Evolutionary conservation across 2,797 vertebrate species (phyloP), one percentile per base, ranked within the genome.

Genomic region (Echiichthys vipera): DNA sequence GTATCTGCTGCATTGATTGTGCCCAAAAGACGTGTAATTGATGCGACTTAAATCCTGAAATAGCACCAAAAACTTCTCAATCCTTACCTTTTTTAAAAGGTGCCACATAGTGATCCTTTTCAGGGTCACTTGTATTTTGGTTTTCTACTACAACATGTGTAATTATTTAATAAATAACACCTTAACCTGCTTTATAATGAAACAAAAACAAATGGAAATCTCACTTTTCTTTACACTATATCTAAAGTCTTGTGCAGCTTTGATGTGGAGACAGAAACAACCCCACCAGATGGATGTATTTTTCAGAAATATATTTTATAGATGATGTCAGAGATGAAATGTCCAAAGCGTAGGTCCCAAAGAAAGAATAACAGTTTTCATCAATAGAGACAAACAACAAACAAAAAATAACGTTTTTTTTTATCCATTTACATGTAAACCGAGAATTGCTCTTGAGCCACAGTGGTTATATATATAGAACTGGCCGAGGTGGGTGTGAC

Each of bases 291-390:
- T 51, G 34, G 65, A 90, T 67, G 53, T 93, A 85, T 93, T 90
- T 93, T 95, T 94, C 94, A 92, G 94, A 95, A 94, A 93, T 95
- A 90, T 95, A 95, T 94, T 94, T 95, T 94, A 92, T 93, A 93
- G 93, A 94, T 90, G 87, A 94, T 90, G 93, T 94, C 93, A 95
- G 94, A 95, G 94, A 95, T 94, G 92, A 95, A 93, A 91, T 92
- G 91, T 92, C 89, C 58, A 94, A 94, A 94, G 95, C 88, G 40
- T 89, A 93, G 90, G 84, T 94, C 94, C 85, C 86, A 93, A 92
- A 92, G 73, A 91, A 93, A 92, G 79, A n/a, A 91, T 59, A 88
- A 88, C 78, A 82, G 88, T 88, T 91, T 90, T 29, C 67, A 88
- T 94, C 93, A 94, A 94, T 89, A 94, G 92, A 94, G 94, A 94